Conservation (phyloP, 2,113 vertebrate genomes). For the Anolis carolinensis region DNA sequence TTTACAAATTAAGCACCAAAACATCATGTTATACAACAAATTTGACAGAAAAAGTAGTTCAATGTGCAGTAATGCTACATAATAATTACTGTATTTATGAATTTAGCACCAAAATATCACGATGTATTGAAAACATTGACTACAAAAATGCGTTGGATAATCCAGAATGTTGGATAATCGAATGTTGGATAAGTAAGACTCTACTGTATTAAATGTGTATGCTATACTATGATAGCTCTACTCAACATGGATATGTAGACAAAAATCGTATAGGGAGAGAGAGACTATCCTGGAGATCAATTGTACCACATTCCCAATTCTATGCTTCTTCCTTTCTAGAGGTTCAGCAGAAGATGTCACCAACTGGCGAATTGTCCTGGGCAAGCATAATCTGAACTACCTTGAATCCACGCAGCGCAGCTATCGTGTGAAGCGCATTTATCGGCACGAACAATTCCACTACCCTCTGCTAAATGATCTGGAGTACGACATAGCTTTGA, state of each 20-base stretch:
- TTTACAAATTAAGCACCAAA: too few relatives aligned
- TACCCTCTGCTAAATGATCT: constrained; percentile 76
- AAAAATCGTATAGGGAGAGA: not conserved
- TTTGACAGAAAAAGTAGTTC: too few relatives aligned
- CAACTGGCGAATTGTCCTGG: constrained; percentile 79
- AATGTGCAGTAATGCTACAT: too few relatives aligned
- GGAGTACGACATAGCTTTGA: constrained; percentile 78
- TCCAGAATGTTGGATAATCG: too few relatives aligned
- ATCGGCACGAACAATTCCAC: constrained; percentile 76
- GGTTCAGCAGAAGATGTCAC: constrained; percentile 76
- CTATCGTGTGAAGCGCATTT: constrained; percentile 75
- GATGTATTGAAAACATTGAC: too few relatives aligned
- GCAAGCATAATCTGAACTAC: constrained; percentile 77
- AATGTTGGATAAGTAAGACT: too few relatives aligned
- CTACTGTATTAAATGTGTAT: too few relatives aligned
- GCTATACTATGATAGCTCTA: not conserved
- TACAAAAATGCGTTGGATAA: too few relatives aligned
- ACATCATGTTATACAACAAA: too few relatives aligned
- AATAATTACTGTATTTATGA: too few relatives aligned
- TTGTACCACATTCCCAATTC: not conserved
- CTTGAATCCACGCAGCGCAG: constrained; percentile 71
- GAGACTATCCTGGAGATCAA: rapidly evolving
- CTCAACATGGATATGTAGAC: not conserved
- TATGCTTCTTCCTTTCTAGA: constrained; percentile 49
- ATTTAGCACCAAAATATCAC: too few relatives aligned